Evolutionary conservation across 2,797 vertebrate species (phyloP).

Genomic region (Antrozous pallidus): DNA sequence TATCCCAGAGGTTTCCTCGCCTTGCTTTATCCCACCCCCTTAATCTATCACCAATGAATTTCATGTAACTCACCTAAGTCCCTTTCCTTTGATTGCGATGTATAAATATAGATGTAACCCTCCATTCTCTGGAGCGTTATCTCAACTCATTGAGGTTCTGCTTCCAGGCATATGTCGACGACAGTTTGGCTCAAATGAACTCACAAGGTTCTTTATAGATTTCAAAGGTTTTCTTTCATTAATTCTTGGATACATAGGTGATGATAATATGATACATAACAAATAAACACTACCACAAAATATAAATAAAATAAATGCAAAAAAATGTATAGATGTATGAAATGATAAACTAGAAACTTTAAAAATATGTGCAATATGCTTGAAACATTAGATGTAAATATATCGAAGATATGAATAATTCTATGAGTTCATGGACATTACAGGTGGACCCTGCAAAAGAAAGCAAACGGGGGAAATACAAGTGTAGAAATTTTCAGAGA

Average conservation of each 20-base stretch:
- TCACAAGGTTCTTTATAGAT: no score
- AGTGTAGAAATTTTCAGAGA: neutral
- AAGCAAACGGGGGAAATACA: accelerated
- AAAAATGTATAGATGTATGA: neutral
- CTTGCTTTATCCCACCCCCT: no score
- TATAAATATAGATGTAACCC: no score
- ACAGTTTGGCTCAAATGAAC: no score
- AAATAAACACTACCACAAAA: neutral
- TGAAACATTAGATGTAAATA: neutral
- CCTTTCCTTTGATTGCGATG: no score
- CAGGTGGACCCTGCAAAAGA: neutral
- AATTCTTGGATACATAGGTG: neutral
- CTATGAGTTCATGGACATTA: neutral
- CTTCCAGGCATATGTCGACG: no score
- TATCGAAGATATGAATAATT: neutral
- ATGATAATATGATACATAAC: neutral
- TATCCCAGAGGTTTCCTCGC: no score
- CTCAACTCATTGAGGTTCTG: no score
- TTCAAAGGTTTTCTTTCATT: no score
- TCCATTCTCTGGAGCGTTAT: no score
- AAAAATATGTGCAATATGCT: neutral
- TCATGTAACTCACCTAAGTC: no score
- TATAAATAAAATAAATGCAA: neutral
- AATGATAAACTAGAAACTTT: neutral
- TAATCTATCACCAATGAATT: no score